These are phyloP conservation scores for Sacculina carcini DNA, from an alignment of 2,888 invertebrate genomes.

Conservation along the genomic window DNA sequence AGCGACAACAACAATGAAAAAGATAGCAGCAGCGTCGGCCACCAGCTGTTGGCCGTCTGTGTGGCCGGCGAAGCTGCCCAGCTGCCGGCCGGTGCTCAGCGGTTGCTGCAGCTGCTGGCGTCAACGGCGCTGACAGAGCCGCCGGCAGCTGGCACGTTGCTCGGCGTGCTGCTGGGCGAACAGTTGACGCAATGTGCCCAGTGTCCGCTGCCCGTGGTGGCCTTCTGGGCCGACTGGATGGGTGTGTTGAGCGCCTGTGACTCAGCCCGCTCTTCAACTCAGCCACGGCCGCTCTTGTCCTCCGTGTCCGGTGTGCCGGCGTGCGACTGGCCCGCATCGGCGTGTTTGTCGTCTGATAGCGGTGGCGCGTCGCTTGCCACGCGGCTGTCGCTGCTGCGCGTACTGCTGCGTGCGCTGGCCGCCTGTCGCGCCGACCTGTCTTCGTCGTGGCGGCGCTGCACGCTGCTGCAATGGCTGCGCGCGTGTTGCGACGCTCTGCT, in stretches of 20 bases:
- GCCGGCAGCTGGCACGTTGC: no score
- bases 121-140: not conserved
- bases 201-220: not conserved
- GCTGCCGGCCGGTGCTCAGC: not conserved
- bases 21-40: no score
- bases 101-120: not conserved
- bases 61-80: not conserved
- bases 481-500: not conserved
- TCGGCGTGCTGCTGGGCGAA: no score
- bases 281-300: no score
- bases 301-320: not conserved
- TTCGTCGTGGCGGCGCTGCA: not conserved
- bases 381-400: not conserved
- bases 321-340: not conserved
- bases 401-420: not conserved
- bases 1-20: no score
- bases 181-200: no score
- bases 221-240: not conserved
- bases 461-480: not conserved
- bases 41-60: not conserved
- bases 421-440: not conserved
- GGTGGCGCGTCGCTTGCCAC: not conserved
- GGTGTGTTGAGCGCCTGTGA: no score
- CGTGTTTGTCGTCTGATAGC: not conserved
- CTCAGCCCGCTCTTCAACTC: no score